These are phyloP conservation scores for Odontocolon sp. DNA, from an alignment of 2,888 invertebrate genomes.

Conservation along the genomic window DNA sequence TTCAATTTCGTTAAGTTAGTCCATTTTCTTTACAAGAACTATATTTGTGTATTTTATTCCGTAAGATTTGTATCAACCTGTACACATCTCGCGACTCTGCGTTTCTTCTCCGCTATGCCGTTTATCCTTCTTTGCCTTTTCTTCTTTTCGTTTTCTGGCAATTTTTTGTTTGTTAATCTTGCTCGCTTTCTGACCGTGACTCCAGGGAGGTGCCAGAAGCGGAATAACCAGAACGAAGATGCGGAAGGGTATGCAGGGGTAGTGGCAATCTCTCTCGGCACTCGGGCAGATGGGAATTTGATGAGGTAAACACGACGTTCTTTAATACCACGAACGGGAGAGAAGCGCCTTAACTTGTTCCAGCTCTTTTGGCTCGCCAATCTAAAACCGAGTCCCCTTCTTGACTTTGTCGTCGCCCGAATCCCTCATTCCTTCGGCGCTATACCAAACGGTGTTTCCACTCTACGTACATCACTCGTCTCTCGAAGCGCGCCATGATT, in stretches of 20 bases:
- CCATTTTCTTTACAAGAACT: too few species aligned
- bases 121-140: conserved; percentile 27
- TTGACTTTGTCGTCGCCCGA: not conserved
- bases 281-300: conserved; percentile 70
- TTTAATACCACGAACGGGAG: conserved; percentile 63
- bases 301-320: conserved; percentile 71
- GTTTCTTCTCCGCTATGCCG: not conserved
- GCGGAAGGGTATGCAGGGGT: not conserved
- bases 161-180: conserved; percentile 47
- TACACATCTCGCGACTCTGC: not conserved
- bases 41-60: too few species aligned
- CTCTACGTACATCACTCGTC: conserved; percentile 39
- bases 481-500: conserved; percentile 59
- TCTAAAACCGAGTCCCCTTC: conserved; percentile 14
- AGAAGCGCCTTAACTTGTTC: conserved; percentile 13
- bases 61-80: not conserved
- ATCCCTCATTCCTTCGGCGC: not conserved
- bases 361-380: conserved; percentile 23
- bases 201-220: conserved; percentile 3
- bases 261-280: conserved; percentile 49
- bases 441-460: conserved; percentile 18
- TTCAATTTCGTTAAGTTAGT: too few species aligned
- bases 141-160: conserved; percentile 15
- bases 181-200: conserved; percentile 24
- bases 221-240: conserved; percentile 5